Conservation (phyloP, 1,140 invertebrate genomes). For the Drosophila willistoni region DNA sequence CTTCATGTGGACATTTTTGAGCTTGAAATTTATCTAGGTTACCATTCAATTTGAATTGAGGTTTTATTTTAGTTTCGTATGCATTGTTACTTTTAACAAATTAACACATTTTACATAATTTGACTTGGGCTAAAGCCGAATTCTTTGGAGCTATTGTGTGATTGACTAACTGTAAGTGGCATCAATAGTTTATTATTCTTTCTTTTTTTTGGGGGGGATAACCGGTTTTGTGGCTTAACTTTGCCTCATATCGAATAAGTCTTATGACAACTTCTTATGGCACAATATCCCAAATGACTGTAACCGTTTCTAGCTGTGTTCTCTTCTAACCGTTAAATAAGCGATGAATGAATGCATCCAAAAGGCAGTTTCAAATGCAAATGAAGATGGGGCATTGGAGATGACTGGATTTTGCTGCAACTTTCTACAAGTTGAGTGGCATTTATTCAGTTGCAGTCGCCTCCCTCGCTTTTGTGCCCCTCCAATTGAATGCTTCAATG, state of each 20-base stretch:
- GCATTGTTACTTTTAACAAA: not conserved
- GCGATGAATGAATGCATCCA: conserved; percentile 17
- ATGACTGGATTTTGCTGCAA: conserved; percentile 5
- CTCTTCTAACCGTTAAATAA: conserved; percentile 54
- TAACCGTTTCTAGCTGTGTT: conserved; percentile 41
- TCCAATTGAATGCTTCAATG: conserved; percentile 77
- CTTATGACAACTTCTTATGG: conserved; percentile 43
- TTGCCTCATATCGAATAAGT: conserved; percentile 11
- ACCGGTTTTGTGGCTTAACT: conserved; percentile 43
- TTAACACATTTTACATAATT: conserved; percentile 46
- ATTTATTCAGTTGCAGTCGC: conserved; percentile 32
- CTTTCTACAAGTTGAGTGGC: conserved; percentile 28
- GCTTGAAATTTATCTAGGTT: no score
- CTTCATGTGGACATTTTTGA: no score
- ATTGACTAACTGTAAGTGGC: conserved; percentile 65
- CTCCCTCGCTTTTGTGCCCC: not conserved
- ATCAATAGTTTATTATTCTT: conserved; percentile 56
- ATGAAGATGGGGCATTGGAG: conserved; percentile 54
- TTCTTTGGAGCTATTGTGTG: conserved; percentile 40
- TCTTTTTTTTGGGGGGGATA: conserved; percentile 6
- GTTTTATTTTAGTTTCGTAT: not conserved
- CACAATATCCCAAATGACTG: conserved; percentile 8
- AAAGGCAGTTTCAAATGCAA: conserved; percentile 44
- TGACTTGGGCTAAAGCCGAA: conserved; percentile 24
- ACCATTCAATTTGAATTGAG: not conserved